Evolutionary conservation across 92 coral and sea anemone genomes (phyloP).

Genomic region (Palythoa heliodiscus): DNA sequence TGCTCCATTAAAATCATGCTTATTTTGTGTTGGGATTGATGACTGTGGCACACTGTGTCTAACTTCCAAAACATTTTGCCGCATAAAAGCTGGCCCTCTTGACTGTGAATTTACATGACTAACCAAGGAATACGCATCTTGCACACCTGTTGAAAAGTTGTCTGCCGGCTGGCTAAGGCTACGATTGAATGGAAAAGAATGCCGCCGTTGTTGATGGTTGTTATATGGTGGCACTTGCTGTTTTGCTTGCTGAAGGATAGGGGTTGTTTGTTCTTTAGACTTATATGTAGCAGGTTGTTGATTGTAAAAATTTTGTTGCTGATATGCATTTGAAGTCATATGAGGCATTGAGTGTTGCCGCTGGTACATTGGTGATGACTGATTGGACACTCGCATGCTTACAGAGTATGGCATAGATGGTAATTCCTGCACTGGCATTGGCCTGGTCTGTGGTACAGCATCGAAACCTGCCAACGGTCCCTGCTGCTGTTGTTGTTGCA

Average conservation of each 20-base stretch:
- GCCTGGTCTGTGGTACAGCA: constrained; percentile 49
- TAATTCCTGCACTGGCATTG: constrained; percentile 49
- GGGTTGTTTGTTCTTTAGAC: constrained; percentile 20
- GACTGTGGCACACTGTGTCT: constrained; percentile 30
- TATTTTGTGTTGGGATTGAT: constrained; percentile 22
- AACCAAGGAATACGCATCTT: constrained; percentile 28
- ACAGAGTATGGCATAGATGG: constrained; percentile 46
- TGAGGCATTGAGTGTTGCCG: constrained; percentile 85
- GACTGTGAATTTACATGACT: constrained; percentile 27
- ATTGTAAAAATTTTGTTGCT: constrained; percentile 31
- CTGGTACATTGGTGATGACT: constrained; percentile 55
- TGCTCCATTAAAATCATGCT: constrained; percentile 14
- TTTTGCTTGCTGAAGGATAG: constrained; percentile 22
- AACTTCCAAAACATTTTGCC: constrained; percentile 28
- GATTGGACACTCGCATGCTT: constrained; percentile 51
- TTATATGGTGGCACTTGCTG: constrained; percentile 34
- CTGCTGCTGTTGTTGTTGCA: constrained; percentile 43
- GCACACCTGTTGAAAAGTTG: constrained; percentile 39
- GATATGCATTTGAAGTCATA: constrained; percentile 24
- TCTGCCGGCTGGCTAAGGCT: constrained; percentile 63
- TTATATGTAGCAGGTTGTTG: constrained; percentile 27
- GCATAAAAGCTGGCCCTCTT: constrained; percentile 12
- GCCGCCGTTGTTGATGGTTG: constrained; percentile 71
- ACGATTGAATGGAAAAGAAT: constrained; percentile 84
- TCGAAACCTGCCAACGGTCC: constrained; percentile 44